A percentile compares a stretch with the other conserved stretches of the same genome.
phyloP scores from a whole-genome alignment of 2,113 vertebrate species.

The Grallaria varia region DNA sequence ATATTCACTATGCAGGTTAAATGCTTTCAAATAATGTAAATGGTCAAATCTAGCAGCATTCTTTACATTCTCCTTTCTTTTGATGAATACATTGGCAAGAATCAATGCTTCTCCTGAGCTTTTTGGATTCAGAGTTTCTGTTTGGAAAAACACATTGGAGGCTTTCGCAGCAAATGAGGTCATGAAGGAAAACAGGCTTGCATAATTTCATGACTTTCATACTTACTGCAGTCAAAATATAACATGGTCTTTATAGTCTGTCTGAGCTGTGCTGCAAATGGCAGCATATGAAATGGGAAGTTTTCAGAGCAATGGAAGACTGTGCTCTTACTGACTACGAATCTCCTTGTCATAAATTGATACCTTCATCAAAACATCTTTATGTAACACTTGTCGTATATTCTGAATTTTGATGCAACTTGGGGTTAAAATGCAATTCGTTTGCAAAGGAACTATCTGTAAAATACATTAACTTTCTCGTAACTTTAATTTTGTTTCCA shows the following conservation, averaged over 20 bases:
- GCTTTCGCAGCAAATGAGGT: neutral
- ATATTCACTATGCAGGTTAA: neutral
- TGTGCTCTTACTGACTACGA: neutral
- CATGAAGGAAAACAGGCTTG: neutral
- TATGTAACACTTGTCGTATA: neutral
- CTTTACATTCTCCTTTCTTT: neutral
- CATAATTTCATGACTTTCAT: neutral
- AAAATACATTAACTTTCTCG: neutral
- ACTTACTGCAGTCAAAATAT: neutral
- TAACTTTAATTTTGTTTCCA: neutral
- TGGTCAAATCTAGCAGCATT: neutral
- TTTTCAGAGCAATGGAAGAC: neutral
- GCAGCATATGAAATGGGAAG: neutral
- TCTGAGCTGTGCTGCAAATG: neutral
- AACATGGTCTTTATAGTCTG: neutral
- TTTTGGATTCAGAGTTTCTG: neutral
- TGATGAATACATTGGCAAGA: neutral
- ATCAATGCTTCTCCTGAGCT: neutral
- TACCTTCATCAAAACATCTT: fast-evolving
- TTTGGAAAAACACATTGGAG: neutral
- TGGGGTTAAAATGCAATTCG: neutral
- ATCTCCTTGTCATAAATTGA: neutral
- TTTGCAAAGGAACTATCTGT: neutral
- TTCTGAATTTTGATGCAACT: neutral
- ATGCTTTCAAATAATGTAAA: neutral